Evolutionary conservation across 2,888 invertebrate genomes (phyloP).

Genomic region (Melangyna quadrimaculata): DNA sequence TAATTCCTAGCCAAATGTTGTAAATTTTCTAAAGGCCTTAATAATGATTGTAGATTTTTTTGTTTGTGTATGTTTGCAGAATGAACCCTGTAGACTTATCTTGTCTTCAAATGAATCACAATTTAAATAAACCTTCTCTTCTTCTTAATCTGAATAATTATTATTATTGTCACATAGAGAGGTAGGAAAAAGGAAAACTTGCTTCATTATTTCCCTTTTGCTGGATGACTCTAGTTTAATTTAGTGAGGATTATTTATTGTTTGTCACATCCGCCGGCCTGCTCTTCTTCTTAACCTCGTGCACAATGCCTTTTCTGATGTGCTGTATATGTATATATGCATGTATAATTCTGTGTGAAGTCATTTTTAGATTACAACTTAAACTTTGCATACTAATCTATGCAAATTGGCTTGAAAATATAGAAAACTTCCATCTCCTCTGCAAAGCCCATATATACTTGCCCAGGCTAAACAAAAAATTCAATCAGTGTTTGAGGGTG

Average conservation of each 20-base stretch:
- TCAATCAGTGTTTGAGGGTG: background rate
- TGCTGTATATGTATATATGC: background rate
- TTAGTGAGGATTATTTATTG: constrained; percentile 29
- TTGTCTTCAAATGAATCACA: background rate
- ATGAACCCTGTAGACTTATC: no score
- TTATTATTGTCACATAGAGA: background rate
- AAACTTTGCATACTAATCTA: constrained; percentile 58
- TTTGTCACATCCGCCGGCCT: constrained; percentile 28
- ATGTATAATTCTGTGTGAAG: background rate
- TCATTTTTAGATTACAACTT: constrained; percentile 45
- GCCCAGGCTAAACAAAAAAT: background rate
- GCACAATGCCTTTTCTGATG: background rate
- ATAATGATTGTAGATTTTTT: no score
- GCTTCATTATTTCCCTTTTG: background rate
- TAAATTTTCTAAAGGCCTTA: no score
- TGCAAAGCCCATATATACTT: background rate
- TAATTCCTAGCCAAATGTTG: no score
- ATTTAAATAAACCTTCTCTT: background rate
- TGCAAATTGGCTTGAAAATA: constrained; percentile 55
- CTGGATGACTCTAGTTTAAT: background rate
- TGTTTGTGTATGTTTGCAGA: no score
- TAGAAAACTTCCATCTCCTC: constrained; percentile 27
- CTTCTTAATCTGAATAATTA: background rate
- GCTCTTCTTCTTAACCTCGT: background rate
- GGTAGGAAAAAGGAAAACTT: background rate